Conservation (phyloP, 35 echinoderm and acorn worm genomes). For the Apostichopus parvimensis region DNA sequence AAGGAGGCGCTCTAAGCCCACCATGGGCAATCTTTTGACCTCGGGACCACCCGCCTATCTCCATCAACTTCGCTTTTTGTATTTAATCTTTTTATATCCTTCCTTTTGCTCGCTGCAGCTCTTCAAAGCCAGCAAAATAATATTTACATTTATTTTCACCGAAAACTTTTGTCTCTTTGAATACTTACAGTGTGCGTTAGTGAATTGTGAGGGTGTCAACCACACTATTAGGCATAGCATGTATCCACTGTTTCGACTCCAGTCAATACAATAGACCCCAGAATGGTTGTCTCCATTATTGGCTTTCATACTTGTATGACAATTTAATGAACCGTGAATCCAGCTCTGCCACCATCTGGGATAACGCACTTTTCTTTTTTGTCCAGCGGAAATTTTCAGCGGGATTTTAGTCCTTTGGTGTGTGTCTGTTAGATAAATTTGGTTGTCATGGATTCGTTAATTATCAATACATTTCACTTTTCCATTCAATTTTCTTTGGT, state of each 20-base stretch:
- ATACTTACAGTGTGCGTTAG: not conserved
- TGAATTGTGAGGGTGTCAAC: conserved; percentile 21
- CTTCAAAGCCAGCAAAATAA: conserved; percentile 8
- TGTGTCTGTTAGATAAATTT: conserved; percentile 30
- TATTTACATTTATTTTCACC: conserved; percentile 41
- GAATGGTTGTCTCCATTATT: conserved; percentile 21
- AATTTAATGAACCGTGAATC: conserved; percentile 24
- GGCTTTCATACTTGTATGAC: conserved; percentile 3
- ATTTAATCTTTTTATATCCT: not conserved
- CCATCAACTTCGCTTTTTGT: not conserved
- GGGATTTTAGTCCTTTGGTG: not conserved
- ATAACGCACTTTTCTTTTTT: conserved; percentile 12
- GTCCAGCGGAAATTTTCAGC: conserved; percentile 1
- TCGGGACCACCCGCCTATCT: not conserved
- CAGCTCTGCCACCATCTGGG: not conserved
- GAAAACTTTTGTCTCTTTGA: conserved; percentile 23
- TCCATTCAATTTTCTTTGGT: not conserved
- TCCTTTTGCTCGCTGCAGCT: not conserved
- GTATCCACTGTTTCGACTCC: not conserved
- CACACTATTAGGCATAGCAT: conserved; percentile 1
- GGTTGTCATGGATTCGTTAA: conserved; percentile 4
- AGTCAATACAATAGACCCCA: conserved; percentile 11
- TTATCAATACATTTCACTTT: not conserved
- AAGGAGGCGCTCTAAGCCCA: not conserved
- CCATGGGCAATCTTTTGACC: not conserved